Percentiles rank a stretch among this genome's conserved stretches.
Evolutionary conservation across 2,797 vertebrate species (phyloP).

Genomic region (Semotilus atromaculatus): DNA sequence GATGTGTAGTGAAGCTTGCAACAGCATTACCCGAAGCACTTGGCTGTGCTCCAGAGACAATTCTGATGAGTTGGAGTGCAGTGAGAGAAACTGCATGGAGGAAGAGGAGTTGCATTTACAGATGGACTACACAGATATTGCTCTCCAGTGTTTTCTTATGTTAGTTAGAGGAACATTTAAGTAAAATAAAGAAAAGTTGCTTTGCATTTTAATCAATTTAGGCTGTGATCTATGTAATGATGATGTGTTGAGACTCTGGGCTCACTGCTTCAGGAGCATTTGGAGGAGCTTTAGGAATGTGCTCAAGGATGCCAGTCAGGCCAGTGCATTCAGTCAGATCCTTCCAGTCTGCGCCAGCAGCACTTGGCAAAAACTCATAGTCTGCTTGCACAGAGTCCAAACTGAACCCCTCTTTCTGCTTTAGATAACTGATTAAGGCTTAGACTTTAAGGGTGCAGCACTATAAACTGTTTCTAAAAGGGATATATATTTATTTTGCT

Average conservation of each 20-base stretch:
- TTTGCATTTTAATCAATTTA: not conserved
- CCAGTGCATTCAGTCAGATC: slow-evolving; percentile 51
- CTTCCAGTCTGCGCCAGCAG: slow-evolving; percentile 39
- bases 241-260: slow-evolving; percentile 4
- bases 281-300: slow-evolving; percentile 51
- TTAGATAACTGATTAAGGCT: slow-evolving; percentile 22
- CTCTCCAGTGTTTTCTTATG: slow-evolving; percentile 22
- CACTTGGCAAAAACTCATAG: slow-evolving; percentile 43
- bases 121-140: slow-evolving; percentile 24
- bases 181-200: not conserved
- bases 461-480: not conserved
- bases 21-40: slow-evolving; percentile 27
- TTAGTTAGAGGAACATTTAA: too few species aligned
- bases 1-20: slow-evolving; percentile 24
- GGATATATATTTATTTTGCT: too few species aligned
- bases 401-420: slow-evolving; percentile 3
- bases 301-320: slow-evolving; percentile 39
- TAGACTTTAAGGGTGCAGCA: not conserved
- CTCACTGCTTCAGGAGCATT: slow-evolving; percentile 34
- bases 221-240: slow-evolving; percentile 17
- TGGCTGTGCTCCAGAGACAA: slow-evolving; percentile 48
- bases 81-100: slow-evolving; percentile 19
- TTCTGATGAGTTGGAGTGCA: slow-evolving; percentile 33
- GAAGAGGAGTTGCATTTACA: not conserved
- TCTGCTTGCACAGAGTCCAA: slow-evolving; percentile 11